Evolutionary conservation across 2,888 invertebrate genomes (phyloP), one percentile per base, ranked within the genome.

Genomic region (Elegia similella): DNA sequence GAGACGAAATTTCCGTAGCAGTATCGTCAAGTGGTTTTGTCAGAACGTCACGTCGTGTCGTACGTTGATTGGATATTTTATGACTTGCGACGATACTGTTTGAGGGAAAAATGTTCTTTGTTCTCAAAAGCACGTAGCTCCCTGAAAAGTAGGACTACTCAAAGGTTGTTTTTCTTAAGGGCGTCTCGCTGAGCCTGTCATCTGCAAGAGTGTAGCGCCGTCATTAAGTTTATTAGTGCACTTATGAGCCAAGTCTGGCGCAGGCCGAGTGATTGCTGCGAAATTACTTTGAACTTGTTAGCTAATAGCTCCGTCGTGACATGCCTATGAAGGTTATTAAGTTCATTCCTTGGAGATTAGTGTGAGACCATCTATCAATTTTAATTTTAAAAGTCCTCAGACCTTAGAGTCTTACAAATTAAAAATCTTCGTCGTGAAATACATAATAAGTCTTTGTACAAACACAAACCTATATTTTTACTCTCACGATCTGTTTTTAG

Each of bases 41-140:
- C 32, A 38, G 47, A 52, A 61, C 59, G 65, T 65, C 74, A 75
- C 73, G 70, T 23, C 69, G 65, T 42, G 55, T 59, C 59, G 72
- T 63, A 61, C 66, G 59, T 62, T 69, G 72, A 75, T 75, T 75
- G 68, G 73, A 65, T 69, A 70, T 73, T 72, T 72, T 72, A 72
- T 64, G 62, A 60, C 59, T 48, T 59, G 59, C 55, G 58, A 58
- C 60, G 57, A 60, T 53, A 55, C 57, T 47, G 38, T 55, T 58
- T 42, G 23, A 48, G 44, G 32, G 57, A 47, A 58, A 57, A 59
- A 61, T 48, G 59, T 61, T 60, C 60, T 61, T 65, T 60, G 59
- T 65, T 62, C 57, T 55, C 15, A 15, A 43, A 43, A 59, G 54
- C 56, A n/a, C 57, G 43, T 48, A 56, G 42, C 42, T 43, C 42